These are phyloP conservation scores for Cheilosia variabilis DNA, from an alignment of 2,888 invertebrate genomes.

Conservation along the genomic window DNA sequence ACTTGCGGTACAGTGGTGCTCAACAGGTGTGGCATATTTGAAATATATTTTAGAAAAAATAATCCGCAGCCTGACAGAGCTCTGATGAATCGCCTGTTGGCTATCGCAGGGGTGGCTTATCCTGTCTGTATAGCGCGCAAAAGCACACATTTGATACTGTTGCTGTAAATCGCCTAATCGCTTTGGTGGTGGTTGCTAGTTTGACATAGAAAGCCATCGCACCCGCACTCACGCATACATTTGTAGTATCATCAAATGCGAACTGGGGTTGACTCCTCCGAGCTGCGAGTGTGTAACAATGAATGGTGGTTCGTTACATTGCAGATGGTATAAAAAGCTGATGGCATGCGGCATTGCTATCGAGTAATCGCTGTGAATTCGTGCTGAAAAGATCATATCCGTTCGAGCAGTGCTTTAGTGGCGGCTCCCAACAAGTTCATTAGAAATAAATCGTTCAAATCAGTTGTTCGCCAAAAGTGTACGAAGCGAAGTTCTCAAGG, in stretches of 20 bases:
- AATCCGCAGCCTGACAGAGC: background rate
- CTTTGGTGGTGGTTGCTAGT: conserved; percentile 21
- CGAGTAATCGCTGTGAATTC: conserved; percentile 70
- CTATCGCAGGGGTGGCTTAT: conserved; percentile 35
- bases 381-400: conserved; percentile 63
- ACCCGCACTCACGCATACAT: conserved; percentile 58
- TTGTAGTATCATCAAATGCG: background rate
- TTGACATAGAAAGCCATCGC: conserved; percentile 16
- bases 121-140: conserved; percentile 62
- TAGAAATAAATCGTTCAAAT: conserved; percentile 38
- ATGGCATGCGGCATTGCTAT: conserved; percentile 46
- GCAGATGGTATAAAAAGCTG: conserved; percentile 73
- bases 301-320: conserved; percentile 41
- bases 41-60: conserved; percentile 7
- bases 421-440: conserved; percentile 15
- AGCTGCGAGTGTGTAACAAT: conserved; percentile 18
- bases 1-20: conserved; percentile 17
- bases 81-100: background rate
- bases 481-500: background rate
- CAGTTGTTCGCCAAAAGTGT: conserved; percentile 20
- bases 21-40: conserved; percentile 65
- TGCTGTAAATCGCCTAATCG: conserved; percentile 58
- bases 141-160: conserved; percentile 57
- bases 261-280: conserved; percentile 41
- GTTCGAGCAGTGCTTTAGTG: conserved; percentile 32